Conservation (phyloP, 2,113 vertebrate genomes). For the Aptenodytes forsteri region DNA sequence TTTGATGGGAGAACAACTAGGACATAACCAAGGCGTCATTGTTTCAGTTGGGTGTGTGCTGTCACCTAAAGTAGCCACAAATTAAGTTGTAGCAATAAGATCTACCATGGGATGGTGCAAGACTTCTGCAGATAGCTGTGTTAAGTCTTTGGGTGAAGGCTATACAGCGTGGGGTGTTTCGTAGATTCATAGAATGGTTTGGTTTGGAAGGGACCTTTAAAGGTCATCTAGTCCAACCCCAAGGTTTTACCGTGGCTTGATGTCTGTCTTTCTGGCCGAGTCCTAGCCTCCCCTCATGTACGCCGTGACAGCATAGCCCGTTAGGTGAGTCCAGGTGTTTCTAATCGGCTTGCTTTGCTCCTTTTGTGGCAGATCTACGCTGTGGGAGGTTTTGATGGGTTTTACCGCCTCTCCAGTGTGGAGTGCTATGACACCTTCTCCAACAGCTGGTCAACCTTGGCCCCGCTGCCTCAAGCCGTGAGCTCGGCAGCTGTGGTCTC, state of each 20-base stretch:
- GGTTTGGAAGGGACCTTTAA: not conserved
- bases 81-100: not conserved
- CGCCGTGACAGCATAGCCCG: rapidly evolving
- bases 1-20: not conserved
- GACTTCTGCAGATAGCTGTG: not conserved
- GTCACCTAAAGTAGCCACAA: not conserved
- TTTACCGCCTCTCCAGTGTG: constrained; percentile 70
- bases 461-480: constrained; percentile 71
- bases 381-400: constrained; percentile 79
- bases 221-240: not conserved
- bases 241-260: not conserved
- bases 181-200: not conserved
- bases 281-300: not conserved
- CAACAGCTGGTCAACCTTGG: constrained; percentile 70
- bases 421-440: constrained; percentile 79
- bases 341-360: not conserved
- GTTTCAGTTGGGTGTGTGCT: not conserved
- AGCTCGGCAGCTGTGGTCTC: constrained; percentile 72
- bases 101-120: not conserved
- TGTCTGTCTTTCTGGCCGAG: not conserved
- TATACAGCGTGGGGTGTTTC: not conserved
- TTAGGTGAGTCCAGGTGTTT: not conserved
- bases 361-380: constrained; percentile 65
- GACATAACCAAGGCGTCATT: not conserved
- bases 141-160: not conserved